A percentile compares a stretch with the other conserved stretches of the same genome.
Evolutionary conservation across 2,888 invertebrate genomes (phyloP).

Genomic region (Phengaris arion): DNA sequence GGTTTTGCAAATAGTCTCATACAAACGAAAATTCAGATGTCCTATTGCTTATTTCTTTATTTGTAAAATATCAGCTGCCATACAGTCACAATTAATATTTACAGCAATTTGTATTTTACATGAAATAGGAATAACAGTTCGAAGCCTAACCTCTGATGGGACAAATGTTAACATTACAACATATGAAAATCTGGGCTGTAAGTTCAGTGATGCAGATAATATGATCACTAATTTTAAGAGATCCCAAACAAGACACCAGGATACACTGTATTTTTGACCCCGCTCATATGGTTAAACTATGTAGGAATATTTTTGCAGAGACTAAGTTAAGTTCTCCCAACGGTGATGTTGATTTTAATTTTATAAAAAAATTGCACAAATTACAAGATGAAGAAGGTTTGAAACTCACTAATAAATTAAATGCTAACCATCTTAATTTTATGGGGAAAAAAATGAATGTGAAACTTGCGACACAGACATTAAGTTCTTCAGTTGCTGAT

Average conservation of each 20-base stretch:
- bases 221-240: too few relatives aligned
- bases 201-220: not conserved
- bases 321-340: not conserved
- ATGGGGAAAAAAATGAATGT: too few relatives aligned
- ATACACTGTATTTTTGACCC: not conserved
- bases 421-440: not conserved
- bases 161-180: not conserved
- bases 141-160: not conserved
- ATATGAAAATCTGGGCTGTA: too few relatives aligned
- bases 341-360: not conserved
- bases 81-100: conserved; percentile 24
- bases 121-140: not conserved
- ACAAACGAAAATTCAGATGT: conserved; percentile 26
- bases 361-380: not conserved
- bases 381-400: conserved; percentile 12
- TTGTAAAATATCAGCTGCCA: conserved; percentile 27
- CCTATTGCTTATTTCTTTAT: conserved; percentile 29
- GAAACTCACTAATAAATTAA: not conserved
- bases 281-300: too few relatives aligned
- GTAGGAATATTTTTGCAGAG: too few relatives aligned
- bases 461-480: not conserved
- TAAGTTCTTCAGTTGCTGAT: conserved; percentile 9
- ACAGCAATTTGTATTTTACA: conserved; percentile 18
- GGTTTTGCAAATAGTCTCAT: conserved; percentile 29
- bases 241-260: too few relatives aligned